phyloP scores from a whole-genome alignment of 2,113 vertebrate species.

The Alces alces region DNA sequence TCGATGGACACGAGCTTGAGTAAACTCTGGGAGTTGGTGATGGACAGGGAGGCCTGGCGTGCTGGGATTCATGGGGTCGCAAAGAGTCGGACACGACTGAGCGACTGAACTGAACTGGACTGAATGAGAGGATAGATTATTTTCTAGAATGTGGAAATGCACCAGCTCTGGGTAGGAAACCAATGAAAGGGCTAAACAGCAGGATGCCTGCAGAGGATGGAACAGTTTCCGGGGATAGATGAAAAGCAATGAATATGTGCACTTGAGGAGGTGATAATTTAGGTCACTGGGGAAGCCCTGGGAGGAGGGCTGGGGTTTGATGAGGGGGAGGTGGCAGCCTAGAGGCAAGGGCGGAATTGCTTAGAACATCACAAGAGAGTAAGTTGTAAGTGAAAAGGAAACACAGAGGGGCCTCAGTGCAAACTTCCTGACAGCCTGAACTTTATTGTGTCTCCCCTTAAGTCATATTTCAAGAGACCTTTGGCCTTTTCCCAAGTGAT shows the following conservation, averaged over 20 bases:
- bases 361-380: not conserved
- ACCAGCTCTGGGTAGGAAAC: not conserved
- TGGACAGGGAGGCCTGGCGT: too few relatives aligned
- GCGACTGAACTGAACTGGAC: too few relatives aligned
- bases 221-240: slow-evolving; percentile 17
- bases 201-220: not conserved
- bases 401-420: not conserved
- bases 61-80: too few relatives aligned
- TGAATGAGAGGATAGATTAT: not conserved
- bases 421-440: not conserved
- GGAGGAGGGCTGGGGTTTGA: not conserved
- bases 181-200: slow-evolving; percentile 41
- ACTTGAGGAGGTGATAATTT: slow-evolving; percentile 31
- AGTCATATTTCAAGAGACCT: slow-evolving; percentile 46
- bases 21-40: too few relatives aligned
- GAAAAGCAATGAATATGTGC: not conserved
- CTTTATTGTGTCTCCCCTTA: not conserved
- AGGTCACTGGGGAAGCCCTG: not conserved
- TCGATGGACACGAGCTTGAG: too few relatives aligned
- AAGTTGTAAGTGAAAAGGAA: not conserved
- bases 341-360: not conserved
- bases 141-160: not conserved
- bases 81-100: too few relatives aligned
- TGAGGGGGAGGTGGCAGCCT: fast-evolving
- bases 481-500: not conserved